A percentile compares a stretch with the other conserved stretches of the same genome.
Conservation (phyloP, 2,888 invertebrate genomes). For the Eucera pruinosa region DNA sequence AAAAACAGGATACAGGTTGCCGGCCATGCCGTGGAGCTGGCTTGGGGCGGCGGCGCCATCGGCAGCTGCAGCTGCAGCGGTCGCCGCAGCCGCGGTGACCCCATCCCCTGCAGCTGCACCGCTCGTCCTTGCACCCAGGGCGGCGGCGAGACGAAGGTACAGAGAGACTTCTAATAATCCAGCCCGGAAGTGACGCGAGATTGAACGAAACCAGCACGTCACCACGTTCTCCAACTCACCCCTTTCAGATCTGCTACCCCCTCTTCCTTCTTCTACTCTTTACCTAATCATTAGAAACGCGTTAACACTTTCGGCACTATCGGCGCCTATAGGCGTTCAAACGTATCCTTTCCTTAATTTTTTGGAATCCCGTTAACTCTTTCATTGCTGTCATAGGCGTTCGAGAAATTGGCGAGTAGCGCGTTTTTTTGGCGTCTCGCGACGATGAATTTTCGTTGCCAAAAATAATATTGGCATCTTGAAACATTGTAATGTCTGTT, state of each 20-base stretch:
- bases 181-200: conserved; percentile 40
- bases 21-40: conserved; percentile 92
- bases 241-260: background rate
- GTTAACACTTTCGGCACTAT: too few relatives aligned
- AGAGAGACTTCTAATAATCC: conserved; percentile 57
- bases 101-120: conserved; percentile 87
- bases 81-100: conserved; percentile 86
- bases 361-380: too few relatives aligned
- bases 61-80: conserved; percentile 87
- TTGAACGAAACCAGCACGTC: conserved; percentile 39
- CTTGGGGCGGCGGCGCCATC: conserved; percentile 86
- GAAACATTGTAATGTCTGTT: too few relatives aligned
- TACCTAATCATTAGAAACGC: too few relatives aligned
- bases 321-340: too few relatives aligned
- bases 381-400: too few relatives aligned
- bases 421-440: too few relatives aligned
- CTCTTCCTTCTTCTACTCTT: background rate
- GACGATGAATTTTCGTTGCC: too few relatives aligned
- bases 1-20: conserved; percentile 89
- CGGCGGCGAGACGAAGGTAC: conserved; percentile 91
- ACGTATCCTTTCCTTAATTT: too few relatives aligned
- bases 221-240: background rate
- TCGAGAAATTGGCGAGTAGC: too few relatives aligned
- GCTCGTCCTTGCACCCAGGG: conserved; percentile 90
- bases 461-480: too few relatives aligned